phyloP scores from a whole-genome alignment of 2,888 invertebrate genomes.

The Bimastos eiseni region DNA sequence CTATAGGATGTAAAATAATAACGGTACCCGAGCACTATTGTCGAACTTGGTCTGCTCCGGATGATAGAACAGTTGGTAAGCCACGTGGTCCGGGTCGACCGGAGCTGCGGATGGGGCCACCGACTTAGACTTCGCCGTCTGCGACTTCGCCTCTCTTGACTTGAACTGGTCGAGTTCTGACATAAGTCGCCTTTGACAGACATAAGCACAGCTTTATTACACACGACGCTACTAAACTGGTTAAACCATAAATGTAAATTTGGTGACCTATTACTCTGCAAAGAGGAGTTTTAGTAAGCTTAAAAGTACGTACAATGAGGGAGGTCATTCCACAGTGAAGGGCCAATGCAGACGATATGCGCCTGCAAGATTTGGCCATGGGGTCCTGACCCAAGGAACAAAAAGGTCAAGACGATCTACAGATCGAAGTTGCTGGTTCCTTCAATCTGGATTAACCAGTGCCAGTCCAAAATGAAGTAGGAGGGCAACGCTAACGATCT shows the following conservation, averaged over 20 bases:
- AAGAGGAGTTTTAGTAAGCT: no score
- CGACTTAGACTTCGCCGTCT: not conserved
- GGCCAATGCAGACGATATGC: no score
- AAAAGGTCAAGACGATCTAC: no score
- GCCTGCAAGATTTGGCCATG: no score
- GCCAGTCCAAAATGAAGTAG: no score
- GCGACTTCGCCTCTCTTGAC: slow-evolving; percentile 8
- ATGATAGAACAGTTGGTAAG: slow-evolving; percentile 72
- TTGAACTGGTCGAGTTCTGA: slow-evolving; percentile 17
- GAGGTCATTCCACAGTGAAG: no score
- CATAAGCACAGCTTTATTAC: not conserved
- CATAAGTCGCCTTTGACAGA: slow-evolving; percentile 16
- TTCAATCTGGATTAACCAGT: no score
- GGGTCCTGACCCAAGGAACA: no score
- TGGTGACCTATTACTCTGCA: no score
- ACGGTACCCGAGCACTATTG: slow-evolving; percentile 69
- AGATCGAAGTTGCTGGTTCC: no score
- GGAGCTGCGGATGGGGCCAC: slow-evolving; percentile 31
- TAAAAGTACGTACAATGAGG: no score
- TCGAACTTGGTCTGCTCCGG: slow-evolving; percentile 73
- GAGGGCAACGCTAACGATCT: no score
- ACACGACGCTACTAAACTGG: not conserved
- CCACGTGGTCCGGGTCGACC: slow-evolving; percentile 54
- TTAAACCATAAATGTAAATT: not conserved
- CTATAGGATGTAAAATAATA: not conserved